These are phyloP conservation scores for Cololabis saira DNA, from an alignment of 2,113 vertebrate genomes.

Conservation along the genomic window DNA sequence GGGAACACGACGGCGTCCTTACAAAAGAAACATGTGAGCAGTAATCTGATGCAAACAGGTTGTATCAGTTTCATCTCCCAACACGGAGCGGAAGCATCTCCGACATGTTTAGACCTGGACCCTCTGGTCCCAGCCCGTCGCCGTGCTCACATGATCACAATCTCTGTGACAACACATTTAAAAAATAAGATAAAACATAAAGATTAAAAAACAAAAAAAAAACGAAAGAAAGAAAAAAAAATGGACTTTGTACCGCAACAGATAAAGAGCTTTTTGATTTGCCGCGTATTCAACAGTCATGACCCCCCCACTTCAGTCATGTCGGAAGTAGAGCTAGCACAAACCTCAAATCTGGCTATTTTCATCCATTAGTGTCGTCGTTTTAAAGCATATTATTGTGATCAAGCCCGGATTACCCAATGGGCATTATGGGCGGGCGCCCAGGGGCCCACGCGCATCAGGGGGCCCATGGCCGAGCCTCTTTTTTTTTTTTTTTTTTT, in stretches of 20 bases:
- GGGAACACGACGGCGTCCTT: constrained; percentile 12
- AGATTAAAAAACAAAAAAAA: constrained; percentile 4
- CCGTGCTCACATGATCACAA: background rate
- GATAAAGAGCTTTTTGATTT: no score
- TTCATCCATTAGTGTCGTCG: no score
- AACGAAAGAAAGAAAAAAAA: background rate
- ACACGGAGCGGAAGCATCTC: background rate
- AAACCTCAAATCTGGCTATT: no score
- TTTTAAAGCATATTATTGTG: no score
- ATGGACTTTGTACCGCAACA: background rate
- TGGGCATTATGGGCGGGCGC: no score
- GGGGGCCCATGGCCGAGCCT: no score
- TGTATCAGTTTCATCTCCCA: constrained; percentile 18
- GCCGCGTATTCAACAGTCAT: no score
- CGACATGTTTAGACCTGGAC: constrained; percentile 5
- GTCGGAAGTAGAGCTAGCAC: no score
- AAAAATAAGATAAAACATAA: background rate
- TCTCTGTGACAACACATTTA: background rate
- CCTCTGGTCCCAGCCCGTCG: background rate
- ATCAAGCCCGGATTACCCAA: no score
- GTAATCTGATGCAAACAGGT: background rate
- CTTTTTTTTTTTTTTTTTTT: no score
- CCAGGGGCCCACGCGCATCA: no score
- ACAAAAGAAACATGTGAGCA: background rate
- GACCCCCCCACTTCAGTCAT: no score